Conservation (phyloP, 2,888 invertebrate species). For the Arge pagana region DNA sequence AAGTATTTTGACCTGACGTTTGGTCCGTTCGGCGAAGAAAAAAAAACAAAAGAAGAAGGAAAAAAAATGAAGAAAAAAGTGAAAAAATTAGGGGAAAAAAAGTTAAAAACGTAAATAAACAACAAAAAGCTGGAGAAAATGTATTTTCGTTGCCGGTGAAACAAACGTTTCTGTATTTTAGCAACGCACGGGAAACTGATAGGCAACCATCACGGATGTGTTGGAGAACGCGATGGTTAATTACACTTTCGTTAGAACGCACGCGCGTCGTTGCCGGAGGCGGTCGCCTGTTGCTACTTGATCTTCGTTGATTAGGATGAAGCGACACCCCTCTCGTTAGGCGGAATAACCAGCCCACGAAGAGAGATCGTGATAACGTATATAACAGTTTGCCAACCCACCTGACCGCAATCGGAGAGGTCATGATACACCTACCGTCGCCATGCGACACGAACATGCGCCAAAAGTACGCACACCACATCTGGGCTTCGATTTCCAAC, state of each 20-base stretch:
- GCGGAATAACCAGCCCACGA: constrained; percentile 20
- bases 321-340: background rate
- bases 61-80: no score
- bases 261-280: constrained; percentile 27
- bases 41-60: no score
- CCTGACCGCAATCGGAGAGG: constrained; percentile 50
- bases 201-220: constrained; percentile 22
- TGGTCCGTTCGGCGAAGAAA: no score
- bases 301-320: constrained; percentile 2
- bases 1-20: no score
- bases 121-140: constrained; percentile 6
- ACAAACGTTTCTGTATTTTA: no score
- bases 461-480: no score
- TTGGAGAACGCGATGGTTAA: constrained; percentile 25
- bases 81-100: no score
- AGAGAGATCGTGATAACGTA: constrained; percentile 41
- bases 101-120: no score
- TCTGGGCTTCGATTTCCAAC: no score
- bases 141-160: background rate
- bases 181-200: constrained; percentile 20
- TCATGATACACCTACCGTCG: constrained; percentile 22
- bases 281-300: constrained; percentile 13
- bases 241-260: constrained; percentile 28
- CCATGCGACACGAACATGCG: constrained; percentile 40
- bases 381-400: constrained; percentile 34